Percentiles rank a stretch among this genome's conserved stretches.
Evolutionary conservation across 1,140 invertebrate species (phyloP).

Genomic region (Samia ricini): DNA sequence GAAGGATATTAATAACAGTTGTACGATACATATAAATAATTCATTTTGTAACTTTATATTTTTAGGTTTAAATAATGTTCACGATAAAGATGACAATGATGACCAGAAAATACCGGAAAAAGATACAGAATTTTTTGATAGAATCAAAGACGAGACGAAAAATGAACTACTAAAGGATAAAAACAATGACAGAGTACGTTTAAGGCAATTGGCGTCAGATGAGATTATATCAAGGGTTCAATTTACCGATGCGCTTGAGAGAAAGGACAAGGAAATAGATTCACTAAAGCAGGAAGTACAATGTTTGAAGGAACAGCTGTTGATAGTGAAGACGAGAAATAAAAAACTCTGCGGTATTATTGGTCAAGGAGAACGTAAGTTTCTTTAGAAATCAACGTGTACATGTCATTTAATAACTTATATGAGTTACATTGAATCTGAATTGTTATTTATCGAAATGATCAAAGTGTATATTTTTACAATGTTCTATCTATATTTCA

Average conservation of each 20-base stretch:
- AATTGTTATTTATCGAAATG: too few species aligned
- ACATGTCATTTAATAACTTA: too few species aligned
- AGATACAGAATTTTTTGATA: constrained; percentile 82
- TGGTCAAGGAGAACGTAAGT: constrained; percentile 88
- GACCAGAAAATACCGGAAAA: constrained; percentile 41
- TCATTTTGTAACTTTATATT: not conserved
- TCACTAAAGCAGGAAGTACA: constrained; percentile 80
- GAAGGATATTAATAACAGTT: too few species aligned
- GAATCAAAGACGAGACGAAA: constrained; percentile 81
- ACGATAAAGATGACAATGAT: constrained; percentile 32
- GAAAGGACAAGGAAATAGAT: constrained; percentile 82
- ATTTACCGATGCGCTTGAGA: constrained; percentile 82
- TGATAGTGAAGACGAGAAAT: constrained; percentile 86
- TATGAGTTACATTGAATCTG: too few species aligned
- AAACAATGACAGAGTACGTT: constrained; percentile 77
- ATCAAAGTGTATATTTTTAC: too few species aligned
- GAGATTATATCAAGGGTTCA: constrained; percentile 78
- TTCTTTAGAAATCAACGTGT: constrained; percentile 11
- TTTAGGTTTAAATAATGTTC: not conserved
- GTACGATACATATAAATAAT: too few species aligned
- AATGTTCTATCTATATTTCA: too few species aligned
- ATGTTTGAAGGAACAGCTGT: constrained; percentile 82
- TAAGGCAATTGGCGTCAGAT: constrained; percentile 70
- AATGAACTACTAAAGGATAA: constrained; percentile 83
- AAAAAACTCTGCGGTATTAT: constrained; percentile 87